A percentile compares a stretch with the other conserved stretches of the same genome.
Evolutionary conservation across 2,888 invertebrate species (phyloP).

Genomic region (Oxycera nigricornis): DNA sequence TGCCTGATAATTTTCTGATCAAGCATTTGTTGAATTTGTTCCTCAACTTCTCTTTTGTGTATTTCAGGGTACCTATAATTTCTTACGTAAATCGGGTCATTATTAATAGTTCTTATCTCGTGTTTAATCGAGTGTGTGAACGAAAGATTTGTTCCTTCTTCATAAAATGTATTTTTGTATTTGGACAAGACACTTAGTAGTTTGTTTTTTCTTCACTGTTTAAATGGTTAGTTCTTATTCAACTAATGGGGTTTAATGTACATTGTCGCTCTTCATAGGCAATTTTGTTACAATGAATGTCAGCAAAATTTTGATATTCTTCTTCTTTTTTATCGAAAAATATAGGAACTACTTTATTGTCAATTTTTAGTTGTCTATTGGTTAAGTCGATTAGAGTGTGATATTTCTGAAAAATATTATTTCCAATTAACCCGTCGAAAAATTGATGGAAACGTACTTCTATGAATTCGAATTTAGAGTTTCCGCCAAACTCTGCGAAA

Average conservation of each 20-base stretch:
- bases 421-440: not conserved
- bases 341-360: not conserved
- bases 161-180: not conserved
- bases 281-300: not conserved
- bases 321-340: not conserved
- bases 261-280: not conserved
- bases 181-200: too few relatives aligned
- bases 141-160: not conserved
- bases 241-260: not conserved
- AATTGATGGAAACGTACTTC: too few relatives aligned
- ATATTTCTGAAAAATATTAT: not conserved
- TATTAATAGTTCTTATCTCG: not conserved
- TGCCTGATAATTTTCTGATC: conserved; percentile 34
- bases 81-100: not conserved
- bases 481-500: not conserved
- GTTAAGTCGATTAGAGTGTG: not conserved
- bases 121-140: not conserved
- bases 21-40: conserved; percentile 7
- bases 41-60: conserved; percentile 3
- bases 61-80: not conserved
- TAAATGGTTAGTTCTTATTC: not conserved
- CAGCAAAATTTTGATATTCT: not conserved
- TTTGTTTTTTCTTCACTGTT: too few relatives aligned
- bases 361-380: not conserved
- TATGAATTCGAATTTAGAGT: too few relatives aligned